Conservation (phyloP, 2,888 invertebrate species). For the Brachypalpus laphriformis region DNA sequence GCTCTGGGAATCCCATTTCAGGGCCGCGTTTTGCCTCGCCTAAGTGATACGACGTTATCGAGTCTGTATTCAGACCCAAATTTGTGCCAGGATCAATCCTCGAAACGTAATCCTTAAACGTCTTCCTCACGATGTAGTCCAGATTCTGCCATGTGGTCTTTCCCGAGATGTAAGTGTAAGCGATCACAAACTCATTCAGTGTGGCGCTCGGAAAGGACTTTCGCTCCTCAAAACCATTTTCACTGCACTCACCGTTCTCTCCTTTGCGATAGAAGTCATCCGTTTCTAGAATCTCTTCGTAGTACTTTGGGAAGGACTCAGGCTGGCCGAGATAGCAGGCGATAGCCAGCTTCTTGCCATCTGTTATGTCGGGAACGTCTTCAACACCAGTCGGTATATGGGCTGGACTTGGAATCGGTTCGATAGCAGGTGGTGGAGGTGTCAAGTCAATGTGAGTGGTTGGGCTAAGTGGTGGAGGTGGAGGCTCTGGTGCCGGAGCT, state of each 20-base stretch:
- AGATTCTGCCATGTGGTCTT: slow-evolving; percentile 98
- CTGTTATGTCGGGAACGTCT: slow-evolving; percentile 87
- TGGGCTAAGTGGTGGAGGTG: slow-evolving; percentile 81
- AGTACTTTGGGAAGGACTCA: slow-evolving; percentile 89
- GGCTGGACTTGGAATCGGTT: slow-evolving; percentile 79
- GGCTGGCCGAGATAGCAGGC: slow-evolving; percentile 94
- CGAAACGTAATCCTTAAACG: slow-evolving; percentile 96
- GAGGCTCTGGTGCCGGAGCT: slow-evolving; percentile 82
- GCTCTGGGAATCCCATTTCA: slow-evolving; percentile 92
- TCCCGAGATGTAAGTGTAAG: slow-evolving; percentile 94
- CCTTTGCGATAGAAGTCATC: slow-evolving; percentile 86
- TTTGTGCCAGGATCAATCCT: slow-evolving; percentile 96
- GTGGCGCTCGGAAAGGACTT: slow-evolving; percentile 85
- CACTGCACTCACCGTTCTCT: slow-evolving; percentile 79
- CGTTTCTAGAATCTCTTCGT: slow-evolving; percentile 87
- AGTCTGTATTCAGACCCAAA: slow-evolving; percentile 92
- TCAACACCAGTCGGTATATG: slow-evolving; percentile 83
- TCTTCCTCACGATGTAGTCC: slow-evolving; percentile 94
- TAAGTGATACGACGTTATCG: slow-evolving; percentile 96
- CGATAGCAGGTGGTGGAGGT: slow-evolving; percentile 82
- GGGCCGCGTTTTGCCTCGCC: slow-evolving; percentile 94
- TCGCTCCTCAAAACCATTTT: slow-evolving; percentile 82
- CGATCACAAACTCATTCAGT: slow-evolving; percentile 91
- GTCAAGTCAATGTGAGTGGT: slow-evolving; percentile 82
- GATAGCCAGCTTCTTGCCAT: slow-evolving; percentile 94